Percentiles rank a stretch among this genome's conserved stretches.
These are phyloP conservation scores for Athalia cordata DNA, from an alignment of 2,888 invertebrate species.

Conservation along the genomic window DNA sequence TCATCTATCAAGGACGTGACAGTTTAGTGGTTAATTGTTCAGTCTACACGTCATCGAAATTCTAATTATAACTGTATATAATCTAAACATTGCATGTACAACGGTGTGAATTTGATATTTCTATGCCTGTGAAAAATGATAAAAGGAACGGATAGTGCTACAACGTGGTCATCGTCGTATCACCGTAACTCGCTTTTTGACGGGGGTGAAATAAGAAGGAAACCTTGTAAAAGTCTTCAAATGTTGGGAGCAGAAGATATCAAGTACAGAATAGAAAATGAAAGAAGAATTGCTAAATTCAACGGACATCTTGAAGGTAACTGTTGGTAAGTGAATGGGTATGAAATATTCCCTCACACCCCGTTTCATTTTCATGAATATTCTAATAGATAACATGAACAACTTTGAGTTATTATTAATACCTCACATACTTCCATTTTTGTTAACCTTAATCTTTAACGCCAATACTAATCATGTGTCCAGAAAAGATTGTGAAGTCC, in stretches of 20 bases:
- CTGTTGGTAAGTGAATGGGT: conserved; percentile 16
- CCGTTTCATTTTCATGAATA: too few species aligned
- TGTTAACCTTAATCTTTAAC: too few species aligned
- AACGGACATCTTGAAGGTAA: conserved; percentile 48
- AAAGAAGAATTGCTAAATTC: conserved; percentile 51
- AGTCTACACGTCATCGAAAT: neutral
- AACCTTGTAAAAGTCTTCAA: conserved; percentile 48
- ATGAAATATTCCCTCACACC: too few species aligned
- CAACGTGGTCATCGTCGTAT: neutral
- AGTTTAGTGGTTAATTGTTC: neutral
- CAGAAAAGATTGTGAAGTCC: too few species aligned
- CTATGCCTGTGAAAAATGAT: neutral
- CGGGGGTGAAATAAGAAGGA: conserved; percentile 13
- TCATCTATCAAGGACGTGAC: too few species aligned
- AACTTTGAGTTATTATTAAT: too few species aligned
- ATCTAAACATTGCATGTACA: too few species aligned
- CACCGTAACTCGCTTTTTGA: neutral
- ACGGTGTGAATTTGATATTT: too few species aligned
- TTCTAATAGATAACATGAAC: neutral
- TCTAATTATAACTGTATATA: too few species aligned
- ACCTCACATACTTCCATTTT: too few species aligned
- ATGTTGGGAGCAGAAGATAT: conserved; percentile 53
- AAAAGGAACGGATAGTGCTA: neutral
- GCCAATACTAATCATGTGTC: too few species aligned
- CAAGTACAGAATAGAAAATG: conserved; percentile 55